Conservation (phyloP, 2,113 vertebrate genomes). For the Stigmatopora nigra region DNA sequence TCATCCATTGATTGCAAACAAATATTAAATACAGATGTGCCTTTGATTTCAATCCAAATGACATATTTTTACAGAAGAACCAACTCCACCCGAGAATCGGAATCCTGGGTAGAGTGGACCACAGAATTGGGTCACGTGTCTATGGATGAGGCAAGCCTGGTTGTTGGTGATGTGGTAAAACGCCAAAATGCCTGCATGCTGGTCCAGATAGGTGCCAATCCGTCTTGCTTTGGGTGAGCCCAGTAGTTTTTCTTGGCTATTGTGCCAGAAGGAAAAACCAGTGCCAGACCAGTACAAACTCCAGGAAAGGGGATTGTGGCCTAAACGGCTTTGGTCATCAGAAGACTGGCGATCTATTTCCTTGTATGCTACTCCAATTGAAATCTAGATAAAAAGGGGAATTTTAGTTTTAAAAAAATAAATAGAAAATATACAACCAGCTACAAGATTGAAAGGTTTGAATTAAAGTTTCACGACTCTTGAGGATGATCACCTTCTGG, state of each 20-base stretch:
- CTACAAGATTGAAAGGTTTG: not conserved
- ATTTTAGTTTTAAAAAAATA: not conserved
- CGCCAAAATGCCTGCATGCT: conserved; percentile 61
- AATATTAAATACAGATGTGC: not conserved
- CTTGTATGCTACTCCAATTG: conserved; percentile 63
- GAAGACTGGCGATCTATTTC: conserved; percentile 54
- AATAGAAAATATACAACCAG: too few relatives aligned
- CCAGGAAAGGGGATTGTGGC: conserved; percentile 71
- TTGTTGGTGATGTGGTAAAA: conserved; percentile 61
- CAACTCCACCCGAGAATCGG: conserved; percentile 62
- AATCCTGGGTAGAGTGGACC: conserved; percentile 65
- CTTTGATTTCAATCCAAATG: conserved; percentile 44
- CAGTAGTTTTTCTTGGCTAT: conserved; percentile 53
- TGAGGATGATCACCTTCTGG: conserved; percentile 50
- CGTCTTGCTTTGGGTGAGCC: conserved; percentile 52
- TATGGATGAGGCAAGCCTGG: conserved; percentile 60
- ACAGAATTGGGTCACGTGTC: conserved; percentile 53
- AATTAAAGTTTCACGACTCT: too few relatives aligned
- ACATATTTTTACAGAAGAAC: conserved; percentile 54
- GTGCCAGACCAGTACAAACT: conserved; percentile 69
- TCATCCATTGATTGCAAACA: not conserved
- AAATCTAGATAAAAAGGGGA: conserved; percentile 44
- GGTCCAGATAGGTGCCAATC: conserved; percentile 70
- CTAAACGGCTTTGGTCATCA: conserved; percentile 60
- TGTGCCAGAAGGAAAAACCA: conserved; percentile 67